Conservation (phyloP, 2,888 invertebrate species). For the Malachius bipustulatus region DNA sequence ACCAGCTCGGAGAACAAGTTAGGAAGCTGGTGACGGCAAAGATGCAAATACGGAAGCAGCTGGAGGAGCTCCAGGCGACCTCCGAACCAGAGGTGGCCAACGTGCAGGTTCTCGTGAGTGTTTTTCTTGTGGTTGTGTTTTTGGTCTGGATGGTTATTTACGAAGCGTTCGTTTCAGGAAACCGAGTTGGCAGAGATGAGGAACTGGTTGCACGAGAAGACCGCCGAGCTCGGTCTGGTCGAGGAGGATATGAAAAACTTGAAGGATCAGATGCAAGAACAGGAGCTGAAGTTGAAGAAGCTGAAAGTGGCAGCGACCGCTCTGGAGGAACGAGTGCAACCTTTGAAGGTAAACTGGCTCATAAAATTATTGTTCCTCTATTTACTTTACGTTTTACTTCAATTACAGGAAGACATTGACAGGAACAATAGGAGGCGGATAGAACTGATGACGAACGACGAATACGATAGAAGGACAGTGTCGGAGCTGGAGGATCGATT, state of each 20-base stretch:
- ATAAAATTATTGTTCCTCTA: too few relatives aligned
- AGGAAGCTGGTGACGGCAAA: slow-evolving; percentile 23
- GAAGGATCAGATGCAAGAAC: slow-evolving; percentile 27
- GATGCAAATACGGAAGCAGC: slow-evolving; percentile 22
- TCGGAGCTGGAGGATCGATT: slow-evolving; percentile 23
- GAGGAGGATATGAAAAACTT: slow-evolving; percentile 27
- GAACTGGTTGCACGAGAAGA: slow-evolving; percentile 35
- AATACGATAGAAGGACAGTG: slow-evolving; percentile 25
- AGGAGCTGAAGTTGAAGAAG: slow-evolving; percentile 34
- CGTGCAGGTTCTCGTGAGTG: slow-evolving; percentile 27
- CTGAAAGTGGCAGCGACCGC: slow-evolving; percentile 23
- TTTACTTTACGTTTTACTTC: slow-evolving; percentile 13
- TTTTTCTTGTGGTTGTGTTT: too few relatives aligned
- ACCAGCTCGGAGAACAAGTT: slow-evolving; percentile 27
- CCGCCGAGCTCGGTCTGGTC: slow-evolving; percentile 28
- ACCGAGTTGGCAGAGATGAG: slow-evolving; percentile 31
- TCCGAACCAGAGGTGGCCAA: slow-evolving; percentile 32
- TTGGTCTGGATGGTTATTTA: too few relatives aligned
- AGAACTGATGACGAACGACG: slow-evolving; percentile 25
- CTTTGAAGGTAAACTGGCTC: slow-evolving; percentile 27
- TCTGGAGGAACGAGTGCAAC: slow-evolving; percentile 27
- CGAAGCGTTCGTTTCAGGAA: slow-evolving; percentile 26
- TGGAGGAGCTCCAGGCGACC: slow-evolving; percentile 29
- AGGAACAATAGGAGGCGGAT: slow-evolving; percentile 38
- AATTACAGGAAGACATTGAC: slow-evolving; percentile 38